These are phyloP conservation scores for Bolborhynchus lineola DNA, from an alignment of 2,113 vertebrate species.

Conservation along the genomic window DNA sequence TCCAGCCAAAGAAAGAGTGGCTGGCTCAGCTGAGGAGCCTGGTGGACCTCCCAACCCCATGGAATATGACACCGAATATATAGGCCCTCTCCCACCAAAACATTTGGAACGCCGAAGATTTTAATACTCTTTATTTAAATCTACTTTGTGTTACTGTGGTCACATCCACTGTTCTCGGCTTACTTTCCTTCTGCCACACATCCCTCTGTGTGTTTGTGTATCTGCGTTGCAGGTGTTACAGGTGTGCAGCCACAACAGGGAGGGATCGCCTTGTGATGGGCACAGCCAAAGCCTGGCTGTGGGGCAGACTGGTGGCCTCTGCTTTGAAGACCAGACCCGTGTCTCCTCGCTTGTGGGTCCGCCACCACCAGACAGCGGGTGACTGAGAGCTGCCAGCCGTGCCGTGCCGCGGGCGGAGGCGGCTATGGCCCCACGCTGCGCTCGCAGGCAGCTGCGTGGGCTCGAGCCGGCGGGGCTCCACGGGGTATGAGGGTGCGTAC, in stretches of 20 bases:
- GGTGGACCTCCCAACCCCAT: neutral
- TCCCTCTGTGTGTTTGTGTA: accelerated
- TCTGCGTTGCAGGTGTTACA: neutral
- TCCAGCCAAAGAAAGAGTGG: neutral
- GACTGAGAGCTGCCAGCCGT: neutral
- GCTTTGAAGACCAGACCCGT: neutral
- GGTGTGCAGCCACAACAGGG: no score
- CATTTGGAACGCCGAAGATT: neutral
- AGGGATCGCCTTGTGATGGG: accelerated
- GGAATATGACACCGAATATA: neutral
- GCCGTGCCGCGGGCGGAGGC: neutral
- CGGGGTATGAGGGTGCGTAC: neutral
- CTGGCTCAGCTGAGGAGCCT: neutral
- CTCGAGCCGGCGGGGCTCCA: neutral
- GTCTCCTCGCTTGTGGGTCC: accelerated
- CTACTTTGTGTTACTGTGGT: neutral
- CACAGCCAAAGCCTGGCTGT: neutral
- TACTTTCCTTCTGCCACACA: accelerated
- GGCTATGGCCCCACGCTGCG: neutral
- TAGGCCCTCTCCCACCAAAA: neutral
- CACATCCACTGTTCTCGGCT: neutral
- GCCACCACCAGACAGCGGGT: accelerated
- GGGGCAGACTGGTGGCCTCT: accelerated
- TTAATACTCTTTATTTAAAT: neutral
- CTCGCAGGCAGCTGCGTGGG: slow-evolving; percentile 1